Evolutionary conservation across 1,140 invertebrate genomes (phyloP).

Genomic region (Zaprionus inermis): DNA sequence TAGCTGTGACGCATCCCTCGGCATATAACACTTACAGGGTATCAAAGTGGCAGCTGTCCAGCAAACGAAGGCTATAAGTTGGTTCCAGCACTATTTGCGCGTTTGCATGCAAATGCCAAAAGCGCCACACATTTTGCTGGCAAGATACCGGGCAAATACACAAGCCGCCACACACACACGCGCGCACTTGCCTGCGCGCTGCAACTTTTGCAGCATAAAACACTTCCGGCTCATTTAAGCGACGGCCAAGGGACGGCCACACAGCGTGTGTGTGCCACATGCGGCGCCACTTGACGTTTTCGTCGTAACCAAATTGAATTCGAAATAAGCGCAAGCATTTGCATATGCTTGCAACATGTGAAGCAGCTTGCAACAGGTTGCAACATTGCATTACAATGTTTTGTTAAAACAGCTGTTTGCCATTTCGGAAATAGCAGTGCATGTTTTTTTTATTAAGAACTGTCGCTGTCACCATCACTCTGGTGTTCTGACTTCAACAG

Average conservation of each 20-base stretch:
- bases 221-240: slow-evolving; percentile 76
- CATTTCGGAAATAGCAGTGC: background rate
- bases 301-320: slow-evolving; percentile 43
- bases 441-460: slow-evolving; percentile 27
- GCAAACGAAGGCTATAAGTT: slow-evolving; percentile 33
- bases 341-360: slow-evolving; percentile 19
- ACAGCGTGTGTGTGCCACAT: slow-evolving; percentile 13
- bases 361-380: slow-evolving; percentile 32
- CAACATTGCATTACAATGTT: slow-evolving; percentile 13
- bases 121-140: slow-evolving; percentile 45
- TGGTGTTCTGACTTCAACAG: background rate
- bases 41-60: slow-evolving; percentile 29
- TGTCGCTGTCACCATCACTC: background rate
- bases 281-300: slow-evolving; percentile 41
- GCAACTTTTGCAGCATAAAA: slow-evolving; percentile 66
- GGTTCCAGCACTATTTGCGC: slow-evolving; percentile 52
- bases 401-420: slow-evolving; percentile 8
- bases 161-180: slow-evolving; percentile 1
- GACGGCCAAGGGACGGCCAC: slow-evolving; percentile 27
- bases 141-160: slow-evolving; percentile 16
- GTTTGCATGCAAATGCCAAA: slow-evolving; percentile 59
- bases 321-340: slow-evolving; percentile 33
- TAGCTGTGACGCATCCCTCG: too few species aligned
- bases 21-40: too few species aligned
- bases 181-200: background rate